Conservation (phyloP, 1,140 invertebrate genomes). For the Drosophila dunni region DNA sequence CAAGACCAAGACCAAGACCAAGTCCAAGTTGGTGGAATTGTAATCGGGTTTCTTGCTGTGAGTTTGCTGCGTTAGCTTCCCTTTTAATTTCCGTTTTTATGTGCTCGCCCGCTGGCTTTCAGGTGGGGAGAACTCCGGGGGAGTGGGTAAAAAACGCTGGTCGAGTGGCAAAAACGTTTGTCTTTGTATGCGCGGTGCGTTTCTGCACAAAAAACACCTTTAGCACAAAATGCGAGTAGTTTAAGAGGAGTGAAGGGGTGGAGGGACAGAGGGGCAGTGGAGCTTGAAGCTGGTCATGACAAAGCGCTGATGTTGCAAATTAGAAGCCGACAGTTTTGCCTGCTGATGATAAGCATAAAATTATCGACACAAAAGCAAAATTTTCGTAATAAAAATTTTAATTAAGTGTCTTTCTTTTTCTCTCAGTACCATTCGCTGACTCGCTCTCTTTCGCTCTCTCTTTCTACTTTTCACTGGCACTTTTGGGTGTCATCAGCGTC, state of each 20-base stretch:
- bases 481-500: conserved; percentile 14
- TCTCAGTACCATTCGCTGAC: neutral
- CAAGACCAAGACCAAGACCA: conserved; percentile 6
- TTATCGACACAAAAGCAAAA: conserved; percentile 78
- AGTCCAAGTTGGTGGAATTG: conserved; percentile 9
- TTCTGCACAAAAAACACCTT: conserved; percentile 32
- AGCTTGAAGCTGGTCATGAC: conserved; percentile 15
- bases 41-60: conserved; percentile 28
- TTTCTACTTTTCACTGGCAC: neutral
- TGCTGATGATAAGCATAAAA: conserved; percentile 78
- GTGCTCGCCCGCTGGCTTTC: conserved; percentile 29
- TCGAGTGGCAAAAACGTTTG: conserved; percentile 4
- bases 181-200: conserved; percentile 36
- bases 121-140: too few relatives aligned
- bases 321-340: conserved; percentile 39
- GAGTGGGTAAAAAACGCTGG: neutral
- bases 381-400: conserved; percentile 74
- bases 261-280: too few relatives aligned
- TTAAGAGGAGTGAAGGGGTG: neutral
- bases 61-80: conserved; percentile 68
- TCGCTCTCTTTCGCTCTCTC: neutral
- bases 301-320: conserved; percentile 71
- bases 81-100: conserved; percentile 81
- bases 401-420: conserved; percentile 51
- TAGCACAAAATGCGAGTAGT: neutral